Percentiles rank a stretch among this genome's conserved stretches.
These are phyloP conservation scores for Hyposmocoma kahamanoa DNA, from an alignment of 1,140 invertebrate species.

Conservation along the genomic window DNA sequence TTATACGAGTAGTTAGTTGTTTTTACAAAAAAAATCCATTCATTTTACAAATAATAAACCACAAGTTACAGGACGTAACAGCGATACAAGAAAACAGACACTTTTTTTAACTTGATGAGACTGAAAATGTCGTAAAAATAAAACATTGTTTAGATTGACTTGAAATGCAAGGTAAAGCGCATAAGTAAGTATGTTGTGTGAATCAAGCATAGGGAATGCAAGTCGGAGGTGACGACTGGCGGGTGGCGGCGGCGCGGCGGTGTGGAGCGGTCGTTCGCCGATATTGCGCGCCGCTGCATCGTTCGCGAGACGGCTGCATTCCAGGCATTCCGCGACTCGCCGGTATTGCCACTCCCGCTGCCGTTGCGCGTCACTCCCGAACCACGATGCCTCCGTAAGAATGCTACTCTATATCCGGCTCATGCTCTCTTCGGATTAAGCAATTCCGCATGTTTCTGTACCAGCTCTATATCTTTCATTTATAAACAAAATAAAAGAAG, in stretches of 20 bases:
- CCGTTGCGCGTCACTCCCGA: neutral
- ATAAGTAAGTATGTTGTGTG: constrained; percentile 14
- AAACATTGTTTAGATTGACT: no score
- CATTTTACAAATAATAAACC: no score
- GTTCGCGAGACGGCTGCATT: constrained; percentile 41
- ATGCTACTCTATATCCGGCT: neutral
- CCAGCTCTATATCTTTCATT: no score
- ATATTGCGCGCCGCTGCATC: constrained; percentile 28
- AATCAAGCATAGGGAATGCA: constrained; percentile 38
- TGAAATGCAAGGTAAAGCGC: no score
- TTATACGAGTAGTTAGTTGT: no score
- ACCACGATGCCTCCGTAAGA: neutral
- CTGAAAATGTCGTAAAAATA: no score
- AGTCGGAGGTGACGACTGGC: constrained; percentile 27
- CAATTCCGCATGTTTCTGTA: no score
- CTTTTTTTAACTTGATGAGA: no score
- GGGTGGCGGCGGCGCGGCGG: constrained; percentile 17
- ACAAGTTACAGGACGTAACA: no score
- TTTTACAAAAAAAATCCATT: no score
- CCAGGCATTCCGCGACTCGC: constrained; percentile 35
- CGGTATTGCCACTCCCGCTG: constrained; percentile 7
- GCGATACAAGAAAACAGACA: no score
- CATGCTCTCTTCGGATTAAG: neutral
- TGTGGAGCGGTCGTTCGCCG: constrained; percentile 43
- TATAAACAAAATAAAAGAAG: no score